Conservation (phyloP, 2,797 vertebrate species). For the Xiphophorus birchmanni region DNA sequence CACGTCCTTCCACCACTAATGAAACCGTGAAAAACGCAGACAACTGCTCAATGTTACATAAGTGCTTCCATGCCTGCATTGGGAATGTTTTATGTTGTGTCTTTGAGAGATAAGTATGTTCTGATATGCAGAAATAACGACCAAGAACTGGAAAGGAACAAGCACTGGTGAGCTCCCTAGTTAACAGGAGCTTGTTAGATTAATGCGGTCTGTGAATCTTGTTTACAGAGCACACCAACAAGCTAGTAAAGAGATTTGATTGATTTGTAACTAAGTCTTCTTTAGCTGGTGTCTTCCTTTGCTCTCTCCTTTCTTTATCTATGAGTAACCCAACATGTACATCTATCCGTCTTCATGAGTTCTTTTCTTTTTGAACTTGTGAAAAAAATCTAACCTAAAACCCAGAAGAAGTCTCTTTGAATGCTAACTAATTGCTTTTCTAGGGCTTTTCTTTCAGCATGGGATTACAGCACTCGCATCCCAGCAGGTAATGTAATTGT, state of each 20-base stretch:
- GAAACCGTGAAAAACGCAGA: conserved; percentile 17
- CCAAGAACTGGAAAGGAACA: not conserved
- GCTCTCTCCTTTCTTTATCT: not conserved
- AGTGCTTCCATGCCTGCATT: not conserved
- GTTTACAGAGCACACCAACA: not conserved
- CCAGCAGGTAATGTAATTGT: conserved; percentile 50
- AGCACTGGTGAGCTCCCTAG: conserved; percentile 27
- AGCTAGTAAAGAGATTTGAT: not conserved
- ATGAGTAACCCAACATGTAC: conserved; percentile 2
- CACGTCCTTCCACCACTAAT: conserved; percentile 26
- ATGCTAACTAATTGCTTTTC: conserved; percentile 25
- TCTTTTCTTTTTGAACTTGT: not conserved
- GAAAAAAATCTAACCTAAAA: conserved; percentile 10
- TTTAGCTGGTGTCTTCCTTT: not conserved
- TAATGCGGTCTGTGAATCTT: not conserved
- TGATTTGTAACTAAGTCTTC: conserved; percentile 9
- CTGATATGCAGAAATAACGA: conserved; percentile 1
- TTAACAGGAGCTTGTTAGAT: conserved; percentile 22
- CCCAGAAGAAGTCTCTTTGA: conserved; percentile 16
- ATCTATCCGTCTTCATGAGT: not conserved
- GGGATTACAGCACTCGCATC: conserved; percentile 41
- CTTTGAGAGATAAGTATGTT: conserved; percentile 1
- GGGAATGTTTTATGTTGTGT: conserved; percentile 2
- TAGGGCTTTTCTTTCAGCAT: conserved; percentile 41
- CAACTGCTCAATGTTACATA: conserved; percentile 14